Conservation (phyloP, 2,888 invertebrate species). For the Drosophila mayaguana region DNA sequence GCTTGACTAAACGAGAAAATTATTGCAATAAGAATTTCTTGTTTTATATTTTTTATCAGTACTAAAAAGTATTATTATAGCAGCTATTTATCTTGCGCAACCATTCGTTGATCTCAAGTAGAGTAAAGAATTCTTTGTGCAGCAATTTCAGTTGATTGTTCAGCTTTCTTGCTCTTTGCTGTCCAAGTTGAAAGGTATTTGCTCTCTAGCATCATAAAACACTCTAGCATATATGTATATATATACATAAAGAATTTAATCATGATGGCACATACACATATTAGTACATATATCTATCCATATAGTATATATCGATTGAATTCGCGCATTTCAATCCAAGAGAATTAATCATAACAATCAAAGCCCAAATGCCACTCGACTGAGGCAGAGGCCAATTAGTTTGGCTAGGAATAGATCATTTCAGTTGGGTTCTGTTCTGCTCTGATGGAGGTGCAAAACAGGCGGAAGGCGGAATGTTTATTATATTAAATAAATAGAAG, state of each 20-base stretch:
- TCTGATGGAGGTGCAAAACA: background rate
- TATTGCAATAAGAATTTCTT: background rate
- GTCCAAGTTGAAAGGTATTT: background rate
- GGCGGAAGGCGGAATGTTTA: background rate
- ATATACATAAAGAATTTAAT: background rate
- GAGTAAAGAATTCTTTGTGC: background rate
- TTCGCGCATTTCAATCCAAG: background rate
- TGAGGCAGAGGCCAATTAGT: background rate
- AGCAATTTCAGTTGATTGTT: constrained; percentile 1
- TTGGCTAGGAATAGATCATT: background rate
- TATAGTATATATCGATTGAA: background rate
- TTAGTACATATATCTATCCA: background rate
- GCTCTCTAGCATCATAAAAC: constrained; percentile 1
- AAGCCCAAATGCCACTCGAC: constrained; percentile 1
- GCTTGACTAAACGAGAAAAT: background rate
- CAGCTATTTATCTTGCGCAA: background rate
- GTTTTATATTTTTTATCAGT: background rate
- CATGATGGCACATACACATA: background rate
- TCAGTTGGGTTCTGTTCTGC: background rate
- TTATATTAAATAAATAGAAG: background rate
- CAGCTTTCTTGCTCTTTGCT: background rate
- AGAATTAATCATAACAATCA: background rate
- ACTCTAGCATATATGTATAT: background rate
- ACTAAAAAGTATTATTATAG: background rate
- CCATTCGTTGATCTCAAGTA: background rate